phyloP scores from a whole-genome alignment of 1,140 invertebrate genomes.

The Xylocopa sonorina region DNA sequence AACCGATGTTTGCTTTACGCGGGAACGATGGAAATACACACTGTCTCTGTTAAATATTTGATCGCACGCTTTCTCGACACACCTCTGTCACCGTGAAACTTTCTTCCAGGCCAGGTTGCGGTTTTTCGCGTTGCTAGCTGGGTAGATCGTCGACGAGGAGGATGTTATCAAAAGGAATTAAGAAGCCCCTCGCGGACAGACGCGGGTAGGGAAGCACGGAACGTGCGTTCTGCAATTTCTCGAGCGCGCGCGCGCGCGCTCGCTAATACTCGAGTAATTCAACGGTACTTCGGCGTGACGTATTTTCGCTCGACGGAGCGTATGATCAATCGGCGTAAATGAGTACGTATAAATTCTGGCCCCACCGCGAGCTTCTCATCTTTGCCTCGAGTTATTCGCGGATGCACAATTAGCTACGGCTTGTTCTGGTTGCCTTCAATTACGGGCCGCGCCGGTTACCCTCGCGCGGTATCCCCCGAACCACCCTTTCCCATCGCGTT shows the following conservation, averaged over 20 bases:
- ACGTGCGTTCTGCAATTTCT: slow-evolving; percentile 67
- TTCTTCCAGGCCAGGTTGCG: no score
- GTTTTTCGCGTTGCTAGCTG: not conserved
- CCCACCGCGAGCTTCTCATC: slow-evolving; percentile 53
- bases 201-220: slow-evolving; percentile 34
- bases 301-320: slow-evolving; percentile 65
- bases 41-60: not conserved
- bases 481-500: not conserved
- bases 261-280: slow-evolving; percentile 68
- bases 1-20: fast-evolving
- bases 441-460: not conserved
- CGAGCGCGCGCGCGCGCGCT: slow-evolving; percentile 61
- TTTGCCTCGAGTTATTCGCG: slow-evolving; percentile 52
- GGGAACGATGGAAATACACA: no score
- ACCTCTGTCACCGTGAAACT: not conserved
- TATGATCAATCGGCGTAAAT: slow-evolving; percentile 65
- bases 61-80: not conserved
- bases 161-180: not conserved
- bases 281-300: slow-evolving; percentile 66
- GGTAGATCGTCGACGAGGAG: not conserved
- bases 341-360: slow-evolving; percentile 62
- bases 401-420: slow-evolving; percentile 32
- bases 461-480: no score
- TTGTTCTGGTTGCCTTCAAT: slow-evolving; percentile 20
- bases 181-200: slow-evolving; percentile 13